Percentiles rank a stretch among this genome's conserved stretches.
Evolutionary conservation across 2,888 invertebrate species (phyloP).

Genomic region (Alsophila aescularia): DNA sequence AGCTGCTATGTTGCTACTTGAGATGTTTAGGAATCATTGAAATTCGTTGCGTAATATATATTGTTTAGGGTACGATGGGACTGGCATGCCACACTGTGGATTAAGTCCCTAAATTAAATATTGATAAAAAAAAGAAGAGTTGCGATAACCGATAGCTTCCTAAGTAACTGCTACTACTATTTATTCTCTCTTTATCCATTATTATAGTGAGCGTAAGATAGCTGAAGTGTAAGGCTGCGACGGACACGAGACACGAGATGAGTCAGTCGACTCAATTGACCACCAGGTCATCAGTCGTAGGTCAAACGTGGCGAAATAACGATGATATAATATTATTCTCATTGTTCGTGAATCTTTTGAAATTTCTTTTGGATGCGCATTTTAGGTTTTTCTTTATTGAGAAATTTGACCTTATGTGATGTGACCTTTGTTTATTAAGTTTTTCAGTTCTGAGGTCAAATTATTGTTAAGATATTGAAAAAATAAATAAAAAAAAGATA

Average conservation of each 20-base stretch:
- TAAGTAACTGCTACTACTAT: too few species aligned
- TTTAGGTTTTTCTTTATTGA: conserved; percentile 2
- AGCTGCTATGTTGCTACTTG: too few species aligned
- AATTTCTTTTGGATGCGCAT: conserved; percentile 3
- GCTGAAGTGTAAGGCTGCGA: conserved; percentile 1
- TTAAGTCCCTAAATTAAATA: too few species aligned
- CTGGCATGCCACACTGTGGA: too few species aligned
- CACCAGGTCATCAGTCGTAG: conserved; percentile 43
- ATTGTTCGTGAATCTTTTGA: conserved; percentile 18
- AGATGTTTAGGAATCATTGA: too few species aligned
- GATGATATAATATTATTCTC: conserved; percentile 33
- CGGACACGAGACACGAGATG: conserved; percentile 8
- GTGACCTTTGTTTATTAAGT: conserved; percentile 4
- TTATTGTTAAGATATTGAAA: not conserved
- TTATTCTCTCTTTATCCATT: not conserved
- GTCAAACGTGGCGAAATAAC: conserved; percentile 44
- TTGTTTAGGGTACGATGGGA: too few species aligned
- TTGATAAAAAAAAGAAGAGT: too few species aligned
- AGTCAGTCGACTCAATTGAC: conserved; percentile 29
- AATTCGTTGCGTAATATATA: too few species aligned
- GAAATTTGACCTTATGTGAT: conserved; percentile 8
- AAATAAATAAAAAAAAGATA: too few species aligned
- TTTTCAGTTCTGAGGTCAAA: conserved; percentile 8
- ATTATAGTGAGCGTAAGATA: not conserved
- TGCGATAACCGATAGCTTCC: too few species aligned